Evolutionary conservation across 2,888 invertebrate species (phyloP), one percentile per base, ranked within the genome.

Genomic region (Epirrhoe tristata): DNA sequence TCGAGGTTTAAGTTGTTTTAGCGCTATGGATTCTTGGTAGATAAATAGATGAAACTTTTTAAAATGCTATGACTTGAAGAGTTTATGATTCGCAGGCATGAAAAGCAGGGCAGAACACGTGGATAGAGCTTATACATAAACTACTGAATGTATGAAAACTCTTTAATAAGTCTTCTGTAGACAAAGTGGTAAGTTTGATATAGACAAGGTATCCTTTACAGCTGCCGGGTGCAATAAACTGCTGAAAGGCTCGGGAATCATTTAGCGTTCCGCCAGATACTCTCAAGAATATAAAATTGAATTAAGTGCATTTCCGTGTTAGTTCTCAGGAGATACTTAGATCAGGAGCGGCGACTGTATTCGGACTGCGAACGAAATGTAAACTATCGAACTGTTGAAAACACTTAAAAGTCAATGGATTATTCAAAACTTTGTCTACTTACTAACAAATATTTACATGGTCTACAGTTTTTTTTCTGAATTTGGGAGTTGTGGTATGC

Each of bases 251-350:
- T 52, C 10, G 48, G 17, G 70, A 77, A 81, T 74, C 73, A 76
- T 77, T 80, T 73, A 81, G 75, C 69, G 73, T 50, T 46, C 14
- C 72, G 64, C 70, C 69, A 75, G 75, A 55, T 57, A 61, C 57
- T 48, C 55, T 57, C 64, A 65, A 73, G 79, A 78, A 82, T 83
- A 81, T 79, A 80, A 80, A 78, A 84, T 77, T 74, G 79, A 82
- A 81, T 80, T 81, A 80, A 84, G 84, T 85, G 84, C 84, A 81
- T 71, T 85, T 83, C 81, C 79, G 62, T 85, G 84, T 84, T 75
- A 65, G 62, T 56, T 67, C 62, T 62, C 57, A 60, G 68, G 67
- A 51, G 36, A 48, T 17, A 66, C 52, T 58, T 67, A 70, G 72
- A 34, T 67, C 59, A 60, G 6, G 67, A 68, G 67, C 61, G 57